These are phyloP conservation scores for Ylistrum balloti DNA, from an alignment of 1,140 invertebrate species.

Conservation along the genomic window DNA sequence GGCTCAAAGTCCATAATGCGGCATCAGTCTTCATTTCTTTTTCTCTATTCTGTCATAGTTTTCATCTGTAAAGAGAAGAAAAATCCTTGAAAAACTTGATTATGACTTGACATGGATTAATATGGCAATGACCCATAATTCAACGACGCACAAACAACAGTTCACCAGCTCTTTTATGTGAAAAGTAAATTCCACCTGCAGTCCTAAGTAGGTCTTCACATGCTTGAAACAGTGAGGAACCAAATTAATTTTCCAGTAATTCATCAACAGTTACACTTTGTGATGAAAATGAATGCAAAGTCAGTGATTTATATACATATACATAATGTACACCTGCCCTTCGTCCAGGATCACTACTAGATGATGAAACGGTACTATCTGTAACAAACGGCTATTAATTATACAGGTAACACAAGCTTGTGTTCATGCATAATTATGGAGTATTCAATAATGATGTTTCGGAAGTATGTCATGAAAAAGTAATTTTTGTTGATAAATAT, in stretches of 20 bases:
- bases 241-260: not conserved
- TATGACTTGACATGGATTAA: not conserved
- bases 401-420: not conserved
- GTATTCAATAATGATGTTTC: slow-evolving; percentile 17
- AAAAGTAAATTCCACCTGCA: not conserved
- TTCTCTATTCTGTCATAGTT: slow-evolving; percentile 44
- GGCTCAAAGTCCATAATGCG: slow-evolving; percentile 61
- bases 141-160: no score
- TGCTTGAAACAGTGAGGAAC: not conserved
- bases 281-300: slow-evolving; percentile 22
- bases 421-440: not conserved
- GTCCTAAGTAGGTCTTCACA: not conserved
- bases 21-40: slow-evolving; percentile 51
- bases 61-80: slow-evolving; percentile 52
- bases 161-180: not conserved
- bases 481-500: not conserved
- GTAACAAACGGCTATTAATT: not conserved
- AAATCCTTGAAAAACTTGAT: slow-evolving; percentile 2
- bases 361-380: not conserved
- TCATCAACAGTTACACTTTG: not conserved
- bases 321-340: not conserved
- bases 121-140: no score
- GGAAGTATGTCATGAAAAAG: not conserved
- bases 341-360: not conserved
- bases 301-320: slow-evolving; percentile 29